phyloP scores from a whole-genome alignment of 2,113 vertebrate species.

The Antechinus flavipes region DNA sequence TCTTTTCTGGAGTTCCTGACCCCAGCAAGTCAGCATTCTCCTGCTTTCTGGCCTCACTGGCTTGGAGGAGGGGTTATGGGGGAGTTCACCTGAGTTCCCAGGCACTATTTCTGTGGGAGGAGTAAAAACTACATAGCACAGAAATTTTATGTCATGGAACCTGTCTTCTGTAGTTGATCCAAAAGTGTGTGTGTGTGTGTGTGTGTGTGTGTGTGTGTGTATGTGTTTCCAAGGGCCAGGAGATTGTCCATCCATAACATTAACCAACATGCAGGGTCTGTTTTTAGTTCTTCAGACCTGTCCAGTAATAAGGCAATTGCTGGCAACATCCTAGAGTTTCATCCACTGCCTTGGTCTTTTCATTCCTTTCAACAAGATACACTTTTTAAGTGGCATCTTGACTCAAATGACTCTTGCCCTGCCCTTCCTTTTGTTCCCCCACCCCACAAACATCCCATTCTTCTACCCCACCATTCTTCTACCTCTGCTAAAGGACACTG shows the following conservation, averaged over 20 bases:
- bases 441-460: not conserved
- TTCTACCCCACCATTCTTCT: not conserved
- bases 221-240: not conserved
- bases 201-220: not conserved
- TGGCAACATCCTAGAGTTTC: not conserved
- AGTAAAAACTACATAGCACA: not conserved
- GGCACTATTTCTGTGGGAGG: not conserved
- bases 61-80: not conserved
- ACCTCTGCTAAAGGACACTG: not conserved
- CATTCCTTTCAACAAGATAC: not conserved
- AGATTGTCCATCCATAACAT: not conserved
- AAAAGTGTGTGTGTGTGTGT: not conserved
- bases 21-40: not conserved
- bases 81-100: not conserved
- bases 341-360: not conserved
- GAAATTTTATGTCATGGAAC: not conserved
- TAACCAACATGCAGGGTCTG: not conserved
- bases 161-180: not conserved
- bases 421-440: not conserved
- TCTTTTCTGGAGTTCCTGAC: constrained; percentile 36
- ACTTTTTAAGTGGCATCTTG: not conserved
- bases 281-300: not conserved
- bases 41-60: not conserved
- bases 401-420: not conserved
- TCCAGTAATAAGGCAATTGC: not conserved